A percentile compares a stretch with the other conserved stretches of the same genome.
These are phyloP conservation scores for Romanomermis culicivorax DNA, from an alignment of 2,888 invertebrate genomes.

Conservation along the genomic window DNA sequence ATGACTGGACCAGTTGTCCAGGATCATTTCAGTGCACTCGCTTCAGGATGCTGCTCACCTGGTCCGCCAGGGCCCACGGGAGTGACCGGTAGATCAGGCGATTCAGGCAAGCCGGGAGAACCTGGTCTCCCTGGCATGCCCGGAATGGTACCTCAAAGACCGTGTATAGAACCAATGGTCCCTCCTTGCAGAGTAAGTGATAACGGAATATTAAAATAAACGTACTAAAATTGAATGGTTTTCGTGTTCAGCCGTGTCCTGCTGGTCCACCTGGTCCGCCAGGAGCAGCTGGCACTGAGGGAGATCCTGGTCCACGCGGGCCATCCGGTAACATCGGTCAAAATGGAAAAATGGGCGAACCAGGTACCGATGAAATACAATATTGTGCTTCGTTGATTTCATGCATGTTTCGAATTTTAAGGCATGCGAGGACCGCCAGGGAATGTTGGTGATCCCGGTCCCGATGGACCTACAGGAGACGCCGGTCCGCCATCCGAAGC, in stretches of 20 bases:
- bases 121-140: conserved; percentile 5
- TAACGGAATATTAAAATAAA: too few species aligned
- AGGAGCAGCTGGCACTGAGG: neutral
- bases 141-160: conserved; percentile 1
- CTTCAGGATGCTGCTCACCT: conserved; percentile 2
- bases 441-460: conserved; percentile 2
- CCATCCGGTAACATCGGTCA: neutral
- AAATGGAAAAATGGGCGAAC: neutral
- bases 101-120: neutral
- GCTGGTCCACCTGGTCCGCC: neutral
- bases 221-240: too few species aligned
- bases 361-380: neutral
- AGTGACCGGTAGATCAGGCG: neutral
- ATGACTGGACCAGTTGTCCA: too few species aligned
- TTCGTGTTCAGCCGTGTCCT: conserved; percentile 2
- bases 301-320: conserved; percentile 1
- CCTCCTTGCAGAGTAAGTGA: conserved; percentile 1
- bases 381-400: neutral
- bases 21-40: too few species aligned
- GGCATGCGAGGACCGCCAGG: neutral
- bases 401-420: neutral
- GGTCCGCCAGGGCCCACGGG: conserved; percentile 2
- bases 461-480: conserved; percentile 3
- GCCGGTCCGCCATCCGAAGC: conserved; percentile 2
- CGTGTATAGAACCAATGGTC: neutral